Conservation (phyloP, 2,888 invertebrate species). For the Hermodice carunculata region DNA sequence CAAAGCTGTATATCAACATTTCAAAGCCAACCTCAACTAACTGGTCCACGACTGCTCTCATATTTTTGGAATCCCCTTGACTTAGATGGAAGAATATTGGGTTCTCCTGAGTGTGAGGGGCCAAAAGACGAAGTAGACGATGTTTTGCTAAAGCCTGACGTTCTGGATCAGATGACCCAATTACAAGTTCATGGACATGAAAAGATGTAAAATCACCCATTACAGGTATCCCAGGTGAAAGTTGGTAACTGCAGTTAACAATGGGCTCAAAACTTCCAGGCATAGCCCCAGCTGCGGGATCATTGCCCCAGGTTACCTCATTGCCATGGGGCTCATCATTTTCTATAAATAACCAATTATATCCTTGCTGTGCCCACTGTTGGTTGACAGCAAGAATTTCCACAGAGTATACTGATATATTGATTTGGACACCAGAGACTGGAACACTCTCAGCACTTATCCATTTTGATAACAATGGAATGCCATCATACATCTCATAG, state of each 20-base stretch:
- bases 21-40: constrained; percentile 45
- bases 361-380: constrained; percentile 30
- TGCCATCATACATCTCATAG: constrained; percentile 43
- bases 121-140: constrained; percentile 33
- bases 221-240: constrained; percentile 6
- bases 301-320: constrained; percentile 27
- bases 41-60: constrained; percentile 34
- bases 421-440: constrained; percentile 8
- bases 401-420: constrained; percentile 25
- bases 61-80: constrained; percentile 9
- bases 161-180: constrained; percentile 35
- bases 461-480: constrained; percentile 41
- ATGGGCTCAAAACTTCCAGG: constrained; percentile 38
- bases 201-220: constrained; percentile 29
- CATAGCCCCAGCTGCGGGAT: constrained; percentile 26
- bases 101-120: constrained; percentile 45
- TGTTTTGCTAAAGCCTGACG: constrained; percentile 29
- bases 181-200: constrained; percentile 34
- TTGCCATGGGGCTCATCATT: constrained; percentile 38
- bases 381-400: constrained; percentile 38
- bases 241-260: constrained; percentile 34
- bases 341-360: constrained; percentile 35
- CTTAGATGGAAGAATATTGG: constrained; percentile 44
- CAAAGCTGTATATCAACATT: constrained; percentile 43
- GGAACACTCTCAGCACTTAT: constrained; percentile 9